Evolutionary conservation across 2,797 vertebrate genomes (phyloP).

Genomic region (Myotis daubentonii): DNA sequence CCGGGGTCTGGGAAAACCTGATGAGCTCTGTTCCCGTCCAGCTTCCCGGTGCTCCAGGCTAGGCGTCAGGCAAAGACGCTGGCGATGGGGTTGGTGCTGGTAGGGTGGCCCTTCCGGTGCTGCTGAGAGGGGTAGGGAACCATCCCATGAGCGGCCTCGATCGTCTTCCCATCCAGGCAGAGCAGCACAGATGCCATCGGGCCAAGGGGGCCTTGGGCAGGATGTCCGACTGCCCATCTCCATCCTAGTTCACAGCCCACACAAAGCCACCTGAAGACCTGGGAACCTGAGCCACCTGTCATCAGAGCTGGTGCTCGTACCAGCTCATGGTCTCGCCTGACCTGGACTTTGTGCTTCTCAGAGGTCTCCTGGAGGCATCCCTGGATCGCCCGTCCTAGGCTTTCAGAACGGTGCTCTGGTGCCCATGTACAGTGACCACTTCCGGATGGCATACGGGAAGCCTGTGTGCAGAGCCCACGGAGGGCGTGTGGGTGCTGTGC

Average conservation of each 20-base stretch:
- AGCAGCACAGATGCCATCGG: slow-evolving; percentile 97
- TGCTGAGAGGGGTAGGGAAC: slow-evolving; percentile 97
- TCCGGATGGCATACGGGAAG: slow-evolving; percentile 95
- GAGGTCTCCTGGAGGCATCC: slow-evolving; percentile 97
- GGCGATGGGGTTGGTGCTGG: slow-evolving; percentile 98
- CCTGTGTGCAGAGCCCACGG: slow-evolving; percentile 97
- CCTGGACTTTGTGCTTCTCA: slow-evolving; percentile 94
- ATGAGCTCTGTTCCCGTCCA: slow-evolving; percentile 94
- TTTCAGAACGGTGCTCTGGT: slow-evolving; percentile 98
- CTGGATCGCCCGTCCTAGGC: slow-evolving; percentile 97
- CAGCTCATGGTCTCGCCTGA: slow-evolving; percentile 98
- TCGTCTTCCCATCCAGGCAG: slow-evolving; percentile 97
- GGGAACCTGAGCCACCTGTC: slow-evolving; percentile 98
- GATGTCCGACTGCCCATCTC: slow-evolving; percentile 97
- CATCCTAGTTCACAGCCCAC: slow-evolving; percentile 99
- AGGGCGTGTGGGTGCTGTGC: slow-evolving; percentile 98
- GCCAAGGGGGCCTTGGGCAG: slow-evolving; percentile 97
- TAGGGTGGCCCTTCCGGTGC: slow-evolving; percentile 96
- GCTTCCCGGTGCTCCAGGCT: slow-evolving; percentile 96
- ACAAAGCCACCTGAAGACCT: slow-evolving; percentile 96
- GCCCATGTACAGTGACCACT: slow-evolving; percentile 98
- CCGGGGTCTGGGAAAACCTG: slow-evolving; percentile 94
- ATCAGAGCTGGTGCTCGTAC: slow-evolving; percentile 97
- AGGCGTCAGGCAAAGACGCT: slow-evolving; percentile 97
- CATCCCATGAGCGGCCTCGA: slow-evolving; percentile 95